Base-by-base conservation (phyloP, 2,888 invertebrate species). In the Brassicogethes aeneus region DNA sequence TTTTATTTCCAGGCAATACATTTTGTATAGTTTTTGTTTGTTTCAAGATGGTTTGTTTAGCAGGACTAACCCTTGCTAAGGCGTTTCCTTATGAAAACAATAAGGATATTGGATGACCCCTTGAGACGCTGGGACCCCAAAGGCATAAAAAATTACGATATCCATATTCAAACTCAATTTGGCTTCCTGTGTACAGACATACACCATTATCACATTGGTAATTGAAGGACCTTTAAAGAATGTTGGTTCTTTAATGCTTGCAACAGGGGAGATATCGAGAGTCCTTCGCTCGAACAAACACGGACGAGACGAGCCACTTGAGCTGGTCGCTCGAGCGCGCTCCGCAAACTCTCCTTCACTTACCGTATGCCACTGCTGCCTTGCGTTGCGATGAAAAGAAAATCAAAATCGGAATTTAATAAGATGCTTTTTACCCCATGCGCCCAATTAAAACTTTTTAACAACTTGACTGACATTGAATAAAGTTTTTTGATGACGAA, bases 141-240 rank as follows among this genome's bases (percentile, higher is more conserved):
- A 23, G 5, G 23, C 10, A 23, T 23, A 17, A 17, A 48, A 45
- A 51, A 51, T 46, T 49, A 45, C 51, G 50, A 51, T 55, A 55
- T 52, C 47, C 53, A 53, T 54, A 55, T 55, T 55, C 52, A 51
- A 52, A 52, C 49, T 52, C 49, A 53, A 51, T 55, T 54, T 44
- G 38, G 48, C 43, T 37, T 41, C 45, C 45, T 40, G 49, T 44
- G 39, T 36, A 42, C 41, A 40, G 41, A 23, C n/a, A 15, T 10
- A 44, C 46, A 47, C 55, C 54, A 56, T 58, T 57, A 58, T 59
- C 55, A 51, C 57, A 55, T 57, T 51, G 54, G 55, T 57, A 59
- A 60, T 59, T 60, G 60, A 59, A 59, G 59, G 53, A 53, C 54
- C 54, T 51, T 51, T 39, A 53, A 54, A 59, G 55, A 56, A 57